These are phyloP conservation scores for Drosophila nr. perissopoda DNA, from an alignment of 2,888 invertebrate genomes.

Conservation along the genomic window DNA sequence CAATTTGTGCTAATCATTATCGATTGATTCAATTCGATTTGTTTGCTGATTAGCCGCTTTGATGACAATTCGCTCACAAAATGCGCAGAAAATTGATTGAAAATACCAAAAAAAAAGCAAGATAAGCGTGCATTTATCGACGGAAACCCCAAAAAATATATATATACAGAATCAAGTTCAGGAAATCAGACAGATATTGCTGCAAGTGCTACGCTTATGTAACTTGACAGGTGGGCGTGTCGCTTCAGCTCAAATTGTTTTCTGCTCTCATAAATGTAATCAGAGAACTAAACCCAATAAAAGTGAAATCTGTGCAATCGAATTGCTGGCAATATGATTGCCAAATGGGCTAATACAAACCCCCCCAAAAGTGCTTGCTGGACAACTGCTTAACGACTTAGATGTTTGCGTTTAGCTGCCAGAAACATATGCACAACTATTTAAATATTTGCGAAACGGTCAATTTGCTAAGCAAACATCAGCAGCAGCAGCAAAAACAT, in stretches of 20 bases:
- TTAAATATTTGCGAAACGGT: slow-evolving; percentile 71
- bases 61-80: slow-evolving; percentile 54
- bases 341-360: not conserved
- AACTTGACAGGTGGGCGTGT: slow-evolving; percentile 49
- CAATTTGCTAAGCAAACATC: slow-evolving; percentile 74
- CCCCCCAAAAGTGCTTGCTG: not conserved
- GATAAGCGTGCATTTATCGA: slow-evolving; percentile 39
- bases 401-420: slow-evolving; percentile 34
- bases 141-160: not conserved
- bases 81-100: slow-evolving; percentile 24
- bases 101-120: slow-evolving; percentile 21
- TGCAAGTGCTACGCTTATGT: not conserved
- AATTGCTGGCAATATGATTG: slow-evolving; percentile 60
- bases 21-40: slow-evolving; percentile 57
- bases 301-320: slow-evolving; percentile 52
- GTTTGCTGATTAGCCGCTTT: slow-evolving; percentile 74
- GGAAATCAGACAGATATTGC: slow-evolving; percentile 4
- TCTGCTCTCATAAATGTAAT: slow-evolving; percentile 58
- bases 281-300: slow-evolving; percentile 67
- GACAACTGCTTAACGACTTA: slow-evolving; percentile 7
- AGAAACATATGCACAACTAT: slow-evolving; percentile 61
- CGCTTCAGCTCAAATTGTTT: slow-evolving; percentile 54
- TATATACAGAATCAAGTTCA: not conserved
- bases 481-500: not conserved
- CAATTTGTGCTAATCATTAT: slow-evolving; percentile 65